phyloP scores from a whole-genome alignment of 2,113 vertebrate species.

The Catagonus wagneri region DNA sequence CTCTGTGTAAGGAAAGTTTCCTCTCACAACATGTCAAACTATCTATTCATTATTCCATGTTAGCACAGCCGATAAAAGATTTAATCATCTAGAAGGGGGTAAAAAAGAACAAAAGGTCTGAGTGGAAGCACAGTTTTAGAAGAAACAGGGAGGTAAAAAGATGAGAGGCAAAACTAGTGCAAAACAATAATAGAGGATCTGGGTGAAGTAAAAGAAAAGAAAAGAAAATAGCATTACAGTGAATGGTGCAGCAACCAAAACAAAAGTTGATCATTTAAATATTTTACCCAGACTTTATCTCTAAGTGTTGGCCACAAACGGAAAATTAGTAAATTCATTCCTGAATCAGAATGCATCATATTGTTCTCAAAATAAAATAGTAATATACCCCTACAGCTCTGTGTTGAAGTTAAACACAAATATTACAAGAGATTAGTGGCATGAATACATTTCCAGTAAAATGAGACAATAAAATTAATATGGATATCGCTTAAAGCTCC shows the following conservation, averaged over 20 bases:
- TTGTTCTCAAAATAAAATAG: neutral
- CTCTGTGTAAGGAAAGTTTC: neutral
- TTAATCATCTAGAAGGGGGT: neutral
- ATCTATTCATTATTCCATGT: neutral
- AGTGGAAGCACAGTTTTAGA: neutral
- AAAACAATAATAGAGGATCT: neutral
- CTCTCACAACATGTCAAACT: neutral
- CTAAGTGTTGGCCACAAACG: neutral
- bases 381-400: neutral
- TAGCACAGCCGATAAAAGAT: neutral
- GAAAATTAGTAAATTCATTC: constrained; percentile 35
- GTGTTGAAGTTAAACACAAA: neutral
- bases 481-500: constrained; percentile 15
- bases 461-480: constrained; percentile 57
- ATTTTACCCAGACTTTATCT: neutral
- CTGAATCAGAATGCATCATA: neutral
- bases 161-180: neutral
- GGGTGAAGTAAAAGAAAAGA: neutral
- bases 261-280: neutral
- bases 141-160: neutral
- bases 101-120: neutral
- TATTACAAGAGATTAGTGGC: constrained; percentile 1
- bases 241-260: neutral
- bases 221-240: neutral
- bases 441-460: constrained; percentile 28